Base-by-base conservation (phyloP, 2,888 invertebrate genomes). In the Sturmia bella region DNA sequence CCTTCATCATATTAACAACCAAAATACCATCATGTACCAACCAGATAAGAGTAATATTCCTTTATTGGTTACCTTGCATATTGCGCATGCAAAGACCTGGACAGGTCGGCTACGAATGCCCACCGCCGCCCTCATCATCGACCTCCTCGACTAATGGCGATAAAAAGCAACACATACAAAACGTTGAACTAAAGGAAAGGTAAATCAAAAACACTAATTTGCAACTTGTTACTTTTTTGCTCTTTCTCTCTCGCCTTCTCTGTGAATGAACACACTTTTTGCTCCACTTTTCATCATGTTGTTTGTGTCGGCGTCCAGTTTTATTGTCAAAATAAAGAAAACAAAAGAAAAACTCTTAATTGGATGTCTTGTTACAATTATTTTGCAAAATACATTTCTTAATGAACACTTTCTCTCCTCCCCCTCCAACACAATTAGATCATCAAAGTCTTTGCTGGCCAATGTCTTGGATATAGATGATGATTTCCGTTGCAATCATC, bases 381-480 rank as follows among this genome's bases (percentile, higher is more conserved):
- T 1, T 54, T 54, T 24, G 3, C 6, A 27, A n/a, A 64, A 41
- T n/a, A 37, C 19, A 13, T 21, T 21, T 37, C 48, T 56, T 32
- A 32, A 32, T 32, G 32, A 32, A 57, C 64, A 37, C 4, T 45
- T 56, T 59, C 41, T 64, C 41, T 54, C n/a, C 5, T 17, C 7
- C 12, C n/a, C 21, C 6, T 39, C 54, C 7, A n/a, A n/a, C 9
- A 5, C 15, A 21, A 45, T 41, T 90, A 94, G 94, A 90, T 98
- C 98, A 87, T 97, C 98, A 88, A 97, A 98, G 92, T 97, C 97
- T 90, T 94, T 99, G 88, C 93, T 99, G 89, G 98, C 98, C 88
- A 98, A 98, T 92, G 98, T 98, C 88, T 93, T 98, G 89, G 98
- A 98, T 92, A 96, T 98, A 91, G 98, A 98, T 91, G 98, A 98